Evolutionary conservation across 2,888 invertebrate genomes (phyloP).

Genomic region (Conomelus anceps): DNA sequence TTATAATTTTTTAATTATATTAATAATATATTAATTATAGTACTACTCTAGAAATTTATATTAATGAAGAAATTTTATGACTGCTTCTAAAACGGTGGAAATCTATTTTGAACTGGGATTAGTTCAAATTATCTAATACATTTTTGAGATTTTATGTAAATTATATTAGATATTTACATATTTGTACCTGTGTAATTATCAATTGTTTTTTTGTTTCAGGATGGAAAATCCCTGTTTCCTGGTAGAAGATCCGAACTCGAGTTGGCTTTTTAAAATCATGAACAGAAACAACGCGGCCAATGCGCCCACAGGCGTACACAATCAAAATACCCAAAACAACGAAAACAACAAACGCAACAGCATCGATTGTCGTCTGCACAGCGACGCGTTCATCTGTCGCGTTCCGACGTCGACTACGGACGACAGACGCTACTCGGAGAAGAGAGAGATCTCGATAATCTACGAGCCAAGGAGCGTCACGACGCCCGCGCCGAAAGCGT

Average conservation of each 20-base stretch:
- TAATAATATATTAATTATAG: no score
- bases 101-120: no score
- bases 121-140: no score
- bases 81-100: no score
- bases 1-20: no score
- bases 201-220: neutral
- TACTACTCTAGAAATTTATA: no score
- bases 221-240: conserved; percentile 9
- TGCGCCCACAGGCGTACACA: neutral
- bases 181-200: no score
- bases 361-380: neutral
- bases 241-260: conserved; percentile 1
- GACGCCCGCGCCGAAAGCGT: neutral
- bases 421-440: neutral
- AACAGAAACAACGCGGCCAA: neutral
- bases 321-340: neutral
- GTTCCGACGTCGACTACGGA: neutral
- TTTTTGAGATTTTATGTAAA: no score
- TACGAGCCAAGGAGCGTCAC: conserved; percentile 17
- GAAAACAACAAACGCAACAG: neutral
- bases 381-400: neutral
- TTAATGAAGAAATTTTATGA: no score
- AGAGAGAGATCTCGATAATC: conserved; percentile 17
- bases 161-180: no score
- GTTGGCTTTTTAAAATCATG: neutral